These are phyloP conservation scores for Colaptes auratus DNA, from an alignment of 2,113 vertebrate genomes.

Conservation along the genomic window DNA sequence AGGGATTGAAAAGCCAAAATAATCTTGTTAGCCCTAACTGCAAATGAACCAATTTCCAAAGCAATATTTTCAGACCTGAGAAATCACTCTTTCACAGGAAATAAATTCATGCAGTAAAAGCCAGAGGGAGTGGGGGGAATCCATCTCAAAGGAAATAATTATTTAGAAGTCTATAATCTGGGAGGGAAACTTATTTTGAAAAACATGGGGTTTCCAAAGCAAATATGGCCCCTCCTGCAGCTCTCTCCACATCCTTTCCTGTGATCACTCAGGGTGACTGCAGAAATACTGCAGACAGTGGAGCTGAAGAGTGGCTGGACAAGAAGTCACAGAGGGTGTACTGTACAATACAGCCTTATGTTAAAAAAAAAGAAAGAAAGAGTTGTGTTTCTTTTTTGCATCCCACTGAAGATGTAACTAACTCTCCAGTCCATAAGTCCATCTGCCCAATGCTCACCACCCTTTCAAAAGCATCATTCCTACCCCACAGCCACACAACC, in stretches of 20 bases:
- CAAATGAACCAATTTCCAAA: conserved; percentile 47
- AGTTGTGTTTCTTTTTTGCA: background rate
- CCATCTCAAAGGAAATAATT: conserved; percentile 38
- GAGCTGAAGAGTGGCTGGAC: background rate
- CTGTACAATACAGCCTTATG: background rate
- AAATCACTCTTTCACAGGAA: conserved; percentile 17
- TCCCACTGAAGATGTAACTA: background rate
- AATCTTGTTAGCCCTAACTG: conserved; percentile 24
- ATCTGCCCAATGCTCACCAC: background rate
- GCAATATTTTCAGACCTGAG: conserved; percentile 33
- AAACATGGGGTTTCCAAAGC: background rate
- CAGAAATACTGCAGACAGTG: background rate
- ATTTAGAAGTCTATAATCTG: background rate
- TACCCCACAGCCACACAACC: background rate
- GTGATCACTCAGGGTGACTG: background rate
- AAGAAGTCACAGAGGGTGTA: background rate
- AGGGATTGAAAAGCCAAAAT: conserved; percentile 14
- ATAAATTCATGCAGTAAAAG: conserved; percentile 18
- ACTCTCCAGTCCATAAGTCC: background rate
- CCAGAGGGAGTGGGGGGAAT: background rate
- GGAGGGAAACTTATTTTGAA: conserved; percentile 12
- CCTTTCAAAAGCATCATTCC: background rate
- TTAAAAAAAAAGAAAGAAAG: background rate
- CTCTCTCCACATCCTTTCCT: background rate
- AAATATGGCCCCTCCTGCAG: background rate